These are phyloP conservation scores for Drosophila persimilis DNA, from an alignment of 1,140 invertebrate genomes.

Conservation along the genomic window DNA sequence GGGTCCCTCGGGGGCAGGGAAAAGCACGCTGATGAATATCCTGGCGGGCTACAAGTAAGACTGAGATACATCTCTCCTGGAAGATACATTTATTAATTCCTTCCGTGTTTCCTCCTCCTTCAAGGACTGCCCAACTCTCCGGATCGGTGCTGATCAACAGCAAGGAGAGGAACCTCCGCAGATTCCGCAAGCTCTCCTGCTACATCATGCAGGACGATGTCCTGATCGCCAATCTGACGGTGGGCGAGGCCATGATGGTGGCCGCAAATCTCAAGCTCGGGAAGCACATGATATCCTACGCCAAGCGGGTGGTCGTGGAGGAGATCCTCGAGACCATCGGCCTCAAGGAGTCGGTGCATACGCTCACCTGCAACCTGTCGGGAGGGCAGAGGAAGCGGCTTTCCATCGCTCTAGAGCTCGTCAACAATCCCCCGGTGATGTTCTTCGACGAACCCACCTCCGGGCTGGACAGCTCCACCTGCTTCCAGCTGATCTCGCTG, in stretches of 20 bases:
- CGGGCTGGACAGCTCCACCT: conserved; percentile 95
- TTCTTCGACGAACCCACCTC: conserved; percentile 99
- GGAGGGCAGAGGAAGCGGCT: conserved; percentile 96
- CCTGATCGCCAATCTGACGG: conserved; percentile 93
- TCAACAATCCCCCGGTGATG: conserved; percentile 97
- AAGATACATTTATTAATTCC: background rate
- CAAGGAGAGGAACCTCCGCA: conserved; percentile 91
- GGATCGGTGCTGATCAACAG: conserved; percentile 93
- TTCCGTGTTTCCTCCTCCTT: conserved; percentile 50
- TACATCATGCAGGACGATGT: conserved; percentile 99
- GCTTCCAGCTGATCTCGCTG: conserved; percentile 94
- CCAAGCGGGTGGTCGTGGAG: conserved; percentile 91
- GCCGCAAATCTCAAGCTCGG: conserved; percentile 96
- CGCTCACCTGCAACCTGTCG: conserved; percentile 91
- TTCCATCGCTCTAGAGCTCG: conserved; percentile 93
- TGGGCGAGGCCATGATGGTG: conserved; percentile 92
- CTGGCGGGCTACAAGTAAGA: conserved; percentile 94
- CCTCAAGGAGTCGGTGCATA: conserved; percentile 89
- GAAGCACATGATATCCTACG: conserved; percentile 88
- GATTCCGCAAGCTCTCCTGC: conserved; percentile 95
- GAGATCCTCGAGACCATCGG: conserved; percentile 93
- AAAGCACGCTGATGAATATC: conserved; percentile 96
- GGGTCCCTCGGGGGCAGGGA: conserved; percentile 96
- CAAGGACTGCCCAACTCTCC: conserved; percentile 89
- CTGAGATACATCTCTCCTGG: conserved; percentile 36